phyloP scores from a whole-genome alignment of 2,113 vertebrate species.

The Cygnus atratus region DNA sequence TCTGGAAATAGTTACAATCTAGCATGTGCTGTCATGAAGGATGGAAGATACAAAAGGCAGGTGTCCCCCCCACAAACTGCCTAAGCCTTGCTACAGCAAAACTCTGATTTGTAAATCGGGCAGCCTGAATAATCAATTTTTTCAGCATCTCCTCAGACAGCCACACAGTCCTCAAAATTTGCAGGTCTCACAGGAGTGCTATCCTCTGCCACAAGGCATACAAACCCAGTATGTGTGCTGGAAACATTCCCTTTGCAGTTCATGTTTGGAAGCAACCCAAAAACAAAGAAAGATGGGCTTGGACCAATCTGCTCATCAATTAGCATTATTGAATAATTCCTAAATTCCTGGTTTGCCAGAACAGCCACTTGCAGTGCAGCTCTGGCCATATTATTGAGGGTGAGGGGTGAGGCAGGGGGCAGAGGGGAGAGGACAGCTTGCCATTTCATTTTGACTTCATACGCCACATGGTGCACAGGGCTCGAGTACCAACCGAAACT shows the following conservation, averaged over 20 bases:
- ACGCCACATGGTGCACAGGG: not conserved
- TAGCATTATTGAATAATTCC: conserved; percentile 13
- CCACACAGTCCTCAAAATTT: not conserved
- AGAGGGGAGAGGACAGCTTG: not conserved
- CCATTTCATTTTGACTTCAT: not conserved
- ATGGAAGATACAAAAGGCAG: not conserved
- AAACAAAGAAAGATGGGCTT: not conserved
- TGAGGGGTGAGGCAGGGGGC: not conserved
- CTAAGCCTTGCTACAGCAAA: not conserved
- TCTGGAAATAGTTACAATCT: not conserved
- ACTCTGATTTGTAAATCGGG: not conserved
- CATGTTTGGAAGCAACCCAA: conserved; percentile 10
- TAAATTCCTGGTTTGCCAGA: not conserved
- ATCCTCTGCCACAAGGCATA: not conserved
- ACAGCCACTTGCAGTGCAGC: not conserved
- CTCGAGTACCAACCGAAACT: not conserved
- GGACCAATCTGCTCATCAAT: not conserved
- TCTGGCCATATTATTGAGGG: not conserved
- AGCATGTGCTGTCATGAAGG: not conserved
- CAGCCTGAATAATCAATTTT: not conserved
- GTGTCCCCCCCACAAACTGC: not conserved
- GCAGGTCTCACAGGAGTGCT: not conserved
- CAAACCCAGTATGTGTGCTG: not conserved
- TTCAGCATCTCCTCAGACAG: not conserved
- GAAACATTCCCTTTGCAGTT: not conserved